A percentile compares a stretch with the other conserved stretches of the same genome.
Evolutionary conservation across 2,113 vertebrate species (phyloP).

Genomic region (Carassius auratus): DNA sequence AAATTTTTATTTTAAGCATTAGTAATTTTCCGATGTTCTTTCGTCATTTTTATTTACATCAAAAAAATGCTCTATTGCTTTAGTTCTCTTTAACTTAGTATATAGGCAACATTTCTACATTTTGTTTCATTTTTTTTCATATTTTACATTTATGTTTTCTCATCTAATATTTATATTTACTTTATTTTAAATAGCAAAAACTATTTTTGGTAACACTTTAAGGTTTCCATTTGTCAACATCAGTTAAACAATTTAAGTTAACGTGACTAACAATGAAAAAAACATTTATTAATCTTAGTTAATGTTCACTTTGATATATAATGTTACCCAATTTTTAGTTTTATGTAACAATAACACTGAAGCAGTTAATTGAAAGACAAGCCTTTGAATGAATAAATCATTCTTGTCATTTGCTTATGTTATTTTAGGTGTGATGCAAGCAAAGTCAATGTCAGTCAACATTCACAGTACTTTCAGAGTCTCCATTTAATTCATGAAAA

Average conservation of each 20-base stretch:
- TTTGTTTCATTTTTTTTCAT: too few species aligned
- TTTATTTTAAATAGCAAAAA: neutral
- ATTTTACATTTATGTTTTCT: neutral
- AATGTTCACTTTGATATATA: too few species aligned
- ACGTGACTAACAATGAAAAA: too few species aligned
- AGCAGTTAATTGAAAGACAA: neutral
- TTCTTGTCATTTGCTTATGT: neutral
- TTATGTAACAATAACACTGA: neutral
- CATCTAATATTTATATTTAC: neutral
- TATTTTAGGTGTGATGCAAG: neutral
- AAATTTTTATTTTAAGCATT: too few species aligned
- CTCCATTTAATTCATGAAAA: constrained; percentile 48
- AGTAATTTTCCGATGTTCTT: neutral
- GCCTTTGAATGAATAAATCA: neutral
- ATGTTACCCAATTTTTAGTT: neutral
- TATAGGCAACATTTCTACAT: too few species aligned
- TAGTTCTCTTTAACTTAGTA: too few species aligned
- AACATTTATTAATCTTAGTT: too few species aligned
- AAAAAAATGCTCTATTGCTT: too few species aligned
- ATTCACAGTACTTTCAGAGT: neutral
- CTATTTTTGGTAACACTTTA: neutral
- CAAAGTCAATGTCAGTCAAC: neutral
- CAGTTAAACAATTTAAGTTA: too few species aligned
- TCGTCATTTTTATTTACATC: neutral
- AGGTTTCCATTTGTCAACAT: too few species aligned